Conservation (phyloP, 2,113 vertebrate genomes). For the Gambusia holbrooki region DNA sequence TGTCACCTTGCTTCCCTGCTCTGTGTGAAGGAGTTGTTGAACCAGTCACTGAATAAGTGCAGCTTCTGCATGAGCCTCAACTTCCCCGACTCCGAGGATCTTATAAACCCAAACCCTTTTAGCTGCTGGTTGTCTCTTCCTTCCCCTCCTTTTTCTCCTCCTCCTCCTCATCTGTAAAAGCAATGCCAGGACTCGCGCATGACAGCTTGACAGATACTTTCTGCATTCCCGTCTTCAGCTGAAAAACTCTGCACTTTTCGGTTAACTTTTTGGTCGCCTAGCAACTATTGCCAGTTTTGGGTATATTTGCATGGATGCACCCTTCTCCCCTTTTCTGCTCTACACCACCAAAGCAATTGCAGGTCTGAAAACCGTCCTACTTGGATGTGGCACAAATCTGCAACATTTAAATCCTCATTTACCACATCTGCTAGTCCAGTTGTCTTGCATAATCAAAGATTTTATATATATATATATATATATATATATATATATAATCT, state of each 20-base stretch:
- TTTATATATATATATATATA: too few relatives aligned
- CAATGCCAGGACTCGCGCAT: background rate
- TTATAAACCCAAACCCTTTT: conserved; percentile 1
- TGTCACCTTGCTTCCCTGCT: background rate
- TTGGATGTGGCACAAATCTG: background rate
- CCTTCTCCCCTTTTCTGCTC: background rate
- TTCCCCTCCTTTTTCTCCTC: background rate
- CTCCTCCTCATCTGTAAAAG: background rate
- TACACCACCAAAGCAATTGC: background rate
- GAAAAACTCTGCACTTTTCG: background rate
- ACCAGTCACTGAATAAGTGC: background rate
- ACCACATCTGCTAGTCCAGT: background rate
- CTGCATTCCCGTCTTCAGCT: conserved; percentile 4
- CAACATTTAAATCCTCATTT: background rate
- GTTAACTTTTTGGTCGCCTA: background rate
- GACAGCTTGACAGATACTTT: conserved; percentile 9
- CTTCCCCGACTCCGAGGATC: background rate
- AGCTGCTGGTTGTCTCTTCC: conserved; percentile 1
- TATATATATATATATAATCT: too few relatives aligned
- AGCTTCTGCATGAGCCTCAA: background rate
- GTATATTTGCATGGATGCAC: background rate
- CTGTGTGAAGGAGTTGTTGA: background rate
- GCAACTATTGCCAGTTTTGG: background rate
- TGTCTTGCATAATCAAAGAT: background rate
- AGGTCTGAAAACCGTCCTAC: background rate